Percentiles rank a stretch among this genome's conserved stretches.
phyloP scores from a whole-genome alignment of 2,888 invertebrate genomes.

The Dugesia japonica region DNA sequence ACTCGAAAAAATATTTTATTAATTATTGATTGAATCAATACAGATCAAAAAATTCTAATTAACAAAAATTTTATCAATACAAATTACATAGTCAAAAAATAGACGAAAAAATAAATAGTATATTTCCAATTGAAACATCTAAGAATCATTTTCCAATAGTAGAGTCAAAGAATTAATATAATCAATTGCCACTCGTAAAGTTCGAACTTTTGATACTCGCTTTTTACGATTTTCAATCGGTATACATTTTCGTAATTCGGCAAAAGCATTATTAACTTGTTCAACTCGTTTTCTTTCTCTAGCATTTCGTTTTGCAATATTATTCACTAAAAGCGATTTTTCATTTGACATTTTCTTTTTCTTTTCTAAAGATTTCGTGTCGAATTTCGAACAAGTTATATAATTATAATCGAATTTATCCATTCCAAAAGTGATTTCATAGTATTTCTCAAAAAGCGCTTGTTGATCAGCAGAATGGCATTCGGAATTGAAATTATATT shows the following conservation, averaged over 20 bases:
- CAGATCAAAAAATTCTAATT: too few relatives aligned
- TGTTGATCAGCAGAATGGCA: background rate
- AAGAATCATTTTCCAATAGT: constrained; percentile 49
- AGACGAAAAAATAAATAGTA: background rate
- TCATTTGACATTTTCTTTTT: background rate
- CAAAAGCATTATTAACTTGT: constrained; percentile 56
- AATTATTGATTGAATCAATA: too few relatives aligned
- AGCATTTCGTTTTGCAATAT: constrained; percentile 53
- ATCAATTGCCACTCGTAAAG: constrained; percentile 54
- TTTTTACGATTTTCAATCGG: constrained; percentile 41
- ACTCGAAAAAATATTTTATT: too few relatives aligned
- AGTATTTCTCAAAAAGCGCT: background rate
- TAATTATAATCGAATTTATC: background rate
- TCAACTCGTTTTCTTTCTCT: constrained; percentile 55
- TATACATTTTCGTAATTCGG: constrained; percentile 53
- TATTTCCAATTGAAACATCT: constrained; percentile 50
- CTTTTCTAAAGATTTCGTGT: background rate
- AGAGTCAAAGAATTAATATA: constrained; percentile 50
- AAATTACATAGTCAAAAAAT: too few relatives aligned
- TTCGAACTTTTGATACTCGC: constrained; percentile 55
- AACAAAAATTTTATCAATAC: too few relatives aligned
- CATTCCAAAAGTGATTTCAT: background rate
- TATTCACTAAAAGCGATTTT: background rate
- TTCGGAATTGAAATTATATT: background rate
- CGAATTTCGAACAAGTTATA: background rate